Percentiles rank a stretch among this genome's conserved stretches.
These are phyloP conservation scores for Erithacus rubecula DNA, from an alignment of 2,797 vertebrate species.

Conservation along the genomic window DNA sequence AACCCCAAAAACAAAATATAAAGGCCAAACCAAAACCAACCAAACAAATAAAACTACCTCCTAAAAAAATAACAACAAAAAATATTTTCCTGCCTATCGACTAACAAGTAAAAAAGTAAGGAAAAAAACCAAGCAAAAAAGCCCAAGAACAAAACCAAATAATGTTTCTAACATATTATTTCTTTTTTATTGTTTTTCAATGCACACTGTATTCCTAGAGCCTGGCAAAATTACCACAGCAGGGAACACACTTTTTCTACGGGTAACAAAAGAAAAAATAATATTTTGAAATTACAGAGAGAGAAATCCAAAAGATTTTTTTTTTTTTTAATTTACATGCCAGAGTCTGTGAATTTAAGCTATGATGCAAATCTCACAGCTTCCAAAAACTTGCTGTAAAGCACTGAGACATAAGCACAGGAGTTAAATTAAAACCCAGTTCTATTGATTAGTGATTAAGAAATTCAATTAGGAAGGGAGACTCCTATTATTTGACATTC, in stretches of 20 bases:
- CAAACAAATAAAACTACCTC: neutral
- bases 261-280: neutral
- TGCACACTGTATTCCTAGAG: neutral
- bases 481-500: neutral
- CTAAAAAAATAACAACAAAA: no score
- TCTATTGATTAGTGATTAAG: neutral
- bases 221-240: neutral
- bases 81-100: neutral
- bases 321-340: neutral
- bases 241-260: neutral
- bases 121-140: fast-evolving
- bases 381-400: neutral
- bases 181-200: neutral
- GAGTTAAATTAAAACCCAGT: neutral
- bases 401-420: neutral
- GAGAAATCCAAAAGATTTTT: neutral
- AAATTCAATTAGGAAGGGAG: neutral
- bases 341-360: neutral
- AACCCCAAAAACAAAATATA: fast-evolving
- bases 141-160: neutral
- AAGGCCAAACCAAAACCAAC: neutral
- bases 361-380: neutral
- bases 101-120: neutral
- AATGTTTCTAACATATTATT: neutral
- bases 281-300: neutral